Evolutionary conservation across 1,140 invertebrate species (phyloP).

Genomic region (Pantala flavescens): DNA sequence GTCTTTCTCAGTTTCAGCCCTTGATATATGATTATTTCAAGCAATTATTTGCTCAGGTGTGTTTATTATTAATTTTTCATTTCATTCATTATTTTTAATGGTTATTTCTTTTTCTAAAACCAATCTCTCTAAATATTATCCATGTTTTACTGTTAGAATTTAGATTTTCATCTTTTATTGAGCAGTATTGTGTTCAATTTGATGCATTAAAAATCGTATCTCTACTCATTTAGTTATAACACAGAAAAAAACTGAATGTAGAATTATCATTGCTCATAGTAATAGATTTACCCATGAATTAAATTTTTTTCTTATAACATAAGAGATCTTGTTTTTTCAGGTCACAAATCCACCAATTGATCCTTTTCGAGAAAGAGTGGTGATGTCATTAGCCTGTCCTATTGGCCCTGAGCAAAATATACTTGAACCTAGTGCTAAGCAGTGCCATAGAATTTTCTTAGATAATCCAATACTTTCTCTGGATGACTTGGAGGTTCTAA

Average conservation of each 20-base stretch:
- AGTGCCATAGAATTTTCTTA: slow-evolving; percentile 88
- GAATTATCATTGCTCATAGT: too few species aligned
- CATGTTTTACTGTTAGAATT: too few species aligned
- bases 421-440: slow-evolving; percentile 74
- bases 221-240: too few species aligned
- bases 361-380: slow-evolving; percentile 96
- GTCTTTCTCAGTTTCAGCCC: slow-evolving; percentile 89
- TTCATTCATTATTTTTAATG: too few species aligned
- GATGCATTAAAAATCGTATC: too few species aligned
- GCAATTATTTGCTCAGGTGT: slow-evolving; percentile 93
- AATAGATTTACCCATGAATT: too few species aligned
- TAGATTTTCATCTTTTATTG: too few species aligned
- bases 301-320: too few species aligned
- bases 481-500: slow-evolving; percentile 78
- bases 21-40: slow-evolving; percentile 97
- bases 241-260: too few species aligned
- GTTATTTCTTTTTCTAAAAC: slow-evolving; percentile 12
- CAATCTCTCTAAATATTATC: too few species aligned
- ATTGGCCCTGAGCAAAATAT: slow-evolving; percentile 92
- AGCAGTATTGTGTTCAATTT: too few species aligned
- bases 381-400: slow-evolving; percentile 92
- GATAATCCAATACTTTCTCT: slow-evolving; percentile 91
- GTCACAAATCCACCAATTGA: slow-evolving; percentile 99
- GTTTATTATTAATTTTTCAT: slow-evolving; percentile 16
- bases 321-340: slow-evolving; percentile 30